Base-by-base conservation (phyloP, 2,113 vertebrate species). In the Zosterops borbonicus region DNA sequence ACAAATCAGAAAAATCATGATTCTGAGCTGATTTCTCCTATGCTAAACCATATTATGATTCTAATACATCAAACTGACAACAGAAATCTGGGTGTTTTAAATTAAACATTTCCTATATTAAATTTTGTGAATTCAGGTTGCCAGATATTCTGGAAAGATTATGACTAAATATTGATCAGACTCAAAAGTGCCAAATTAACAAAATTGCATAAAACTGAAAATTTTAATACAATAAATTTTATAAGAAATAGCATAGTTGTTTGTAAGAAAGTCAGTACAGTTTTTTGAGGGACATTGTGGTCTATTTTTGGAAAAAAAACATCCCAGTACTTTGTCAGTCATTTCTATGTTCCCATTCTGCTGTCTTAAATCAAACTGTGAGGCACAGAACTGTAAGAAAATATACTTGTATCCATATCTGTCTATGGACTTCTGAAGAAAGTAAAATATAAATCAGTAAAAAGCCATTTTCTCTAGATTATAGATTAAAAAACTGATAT, bases 91-190 rank as follows among this genome's bases (percentile, higher is more conserved):
- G 1, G 13, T 93, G 12, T 90, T 94, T 95, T 94, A 16, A 65
- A 62, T 41, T 87, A 87, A 76, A 69, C 2, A 35, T 92, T 95
- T 96, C 18, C 42, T 37, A 84, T 71, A 83, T 82, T 50, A 76
- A 70, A 83, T 24, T 79, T 53, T 52, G 22, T 35, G 41, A 95
- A 20, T 67, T 75, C 14, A 24, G n/a, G 87, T 92, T 83, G 46
- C 17, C 31, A 92, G 22, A 6, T 53, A 46, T 81, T 87, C 74
- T 85, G 41, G 73, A 95, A 93, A 97, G 89, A 90, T 92, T 87
- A 93, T 95, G 97, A 96, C 89, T 88, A 97, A 97, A 97, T 97
- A 98, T 82, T 92, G 94, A 97, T 97, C 97, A 91, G 64, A 89
- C 25, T 97, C 85, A 97, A 96, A 96, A 86, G 87, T 93, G 82